A percentile compares a stretch with the other conserved stretches of the same genome.
Evolutionary conservation across 2,113 vertebrate species (phyloP).

Genomic region (Microcebus murinus): DNA sequence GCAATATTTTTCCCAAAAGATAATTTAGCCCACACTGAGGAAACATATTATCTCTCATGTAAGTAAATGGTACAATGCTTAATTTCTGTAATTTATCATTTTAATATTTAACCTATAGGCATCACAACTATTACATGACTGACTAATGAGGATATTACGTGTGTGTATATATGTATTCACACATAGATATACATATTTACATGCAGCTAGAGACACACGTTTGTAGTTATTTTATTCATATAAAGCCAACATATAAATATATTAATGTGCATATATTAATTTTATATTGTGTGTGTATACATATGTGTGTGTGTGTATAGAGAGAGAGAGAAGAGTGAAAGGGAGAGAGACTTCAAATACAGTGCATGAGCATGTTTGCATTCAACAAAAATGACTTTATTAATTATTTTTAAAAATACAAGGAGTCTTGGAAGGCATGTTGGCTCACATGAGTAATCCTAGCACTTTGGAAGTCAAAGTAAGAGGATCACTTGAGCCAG

Average conservation of each 20-base stretch:
- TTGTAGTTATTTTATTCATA: background rate
- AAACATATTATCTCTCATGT: background rate
- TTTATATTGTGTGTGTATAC: background rate
- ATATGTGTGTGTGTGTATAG: rapidly evolving
- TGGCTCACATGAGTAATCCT: too few relatives aligned
- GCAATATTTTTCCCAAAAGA: background rate
- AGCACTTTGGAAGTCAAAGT: too few relatives aligned
- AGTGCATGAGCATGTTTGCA: background rate
- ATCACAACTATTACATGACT: background rate
- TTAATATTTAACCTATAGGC: background rate
- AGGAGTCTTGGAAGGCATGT: too few relatives aligned
- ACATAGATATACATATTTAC: background rate
- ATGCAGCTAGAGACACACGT: background rate
- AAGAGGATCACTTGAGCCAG: too few relatives aligned
- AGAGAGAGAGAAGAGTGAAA: background rate
- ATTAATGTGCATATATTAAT: background rate
- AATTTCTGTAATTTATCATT: background rate
- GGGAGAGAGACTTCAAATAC: background rate
- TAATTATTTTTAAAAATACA: background rate
- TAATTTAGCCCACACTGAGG: background rate
- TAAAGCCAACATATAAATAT: background rate
- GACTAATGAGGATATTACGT: background rate
- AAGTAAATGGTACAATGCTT: background rate
- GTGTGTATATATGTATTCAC: background rate
- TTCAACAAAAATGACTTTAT: background rate